Evolutionary conservation across 2,113 vertebrate genomes (phyloP).

Genomic region (Anser brachyrhynchus): DNA sequence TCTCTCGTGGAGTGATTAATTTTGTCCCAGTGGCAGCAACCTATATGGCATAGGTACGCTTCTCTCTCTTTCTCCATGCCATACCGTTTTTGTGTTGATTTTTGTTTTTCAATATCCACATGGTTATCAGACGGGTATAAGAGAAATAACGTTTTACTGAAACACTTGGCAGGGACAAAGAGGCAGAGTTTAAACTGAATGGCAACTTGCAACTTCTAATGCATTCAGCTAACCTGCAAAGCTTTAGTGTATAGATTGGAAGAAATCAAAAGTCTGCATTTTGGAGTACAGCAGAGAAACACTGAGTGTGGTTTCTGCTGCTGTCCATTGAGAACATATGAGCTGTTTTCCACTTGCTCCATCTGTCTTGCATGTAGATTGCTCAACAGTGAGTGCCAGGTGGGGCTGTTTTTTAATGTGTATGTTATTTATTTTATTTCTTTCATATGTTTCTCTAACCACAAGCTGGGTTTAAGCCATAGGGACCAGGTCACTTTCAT

Average conservation of each 20-base stretch:
- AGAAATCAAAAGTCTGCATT: not conserved
- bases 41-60: not conserved
- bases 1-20: not conserved
- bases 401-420: not conserved
- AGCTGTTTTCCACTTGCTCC: not conserved
- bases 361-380: not conserved
- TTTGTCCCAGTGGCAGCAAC: not conserved
- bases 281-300: not conserved
- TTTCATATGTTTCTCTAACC: constrained; percentile 17
- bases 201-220: not conserved
- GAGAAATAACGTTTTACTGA: not conserved
- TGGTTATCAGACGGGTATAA: not conserved
- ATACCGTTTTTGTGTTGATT: not conserved
- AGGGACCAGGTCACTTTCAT: not conserved
- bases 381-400: not conserved
- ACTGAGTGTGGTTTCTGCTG: not conserved
- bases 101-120: not conserved
- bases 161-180: not conserved
- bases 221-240: not conserved
- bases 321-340: not conserved
- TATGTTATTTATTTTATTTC: not conserved
- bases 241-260: not conserved
- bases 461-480: not conserved
- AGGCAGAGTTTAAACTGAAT: not conserved
- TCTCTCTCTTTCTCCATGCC: not conserved